Percentiles rank a stretch among this genome's conserved stretches.
Evolutionary conservation across 1,140 invertebrate species (phyloP).

Genomic region (Euura lappo): DNA sequence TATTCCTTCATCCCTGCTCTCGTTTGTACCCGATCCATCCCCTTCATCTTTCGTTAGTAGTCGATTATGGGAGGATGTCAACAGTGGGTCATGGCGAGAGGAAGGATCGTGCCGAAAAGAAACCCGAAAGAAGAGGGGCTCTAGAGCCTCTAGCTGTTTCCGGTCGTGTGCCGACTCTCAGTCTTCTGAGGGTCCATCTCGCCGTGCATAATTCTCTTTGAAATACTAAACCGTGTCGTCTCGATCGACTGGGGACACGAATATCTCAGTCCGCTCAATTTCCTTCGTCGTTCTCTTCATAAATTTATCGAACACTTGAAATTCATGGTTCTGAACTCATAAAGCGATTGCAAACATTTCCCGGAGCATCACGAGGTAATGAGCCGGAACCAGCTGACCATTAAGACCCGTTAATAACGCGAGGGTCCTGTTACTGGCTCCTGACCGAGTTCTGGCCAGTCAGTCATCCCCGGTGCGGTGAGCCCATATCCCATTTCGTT

Average conservation of each 20-base stretch:
- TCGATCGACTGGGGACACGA: neutral
- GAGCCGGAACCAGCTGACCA: neutral
- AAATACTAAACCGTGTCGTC: slow-evolving; percentile 3
- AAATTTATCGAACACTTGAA: neutral
- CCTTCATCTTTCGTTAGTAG: slow-evolving; percentile 1
- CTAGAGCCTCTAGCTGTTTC: neutral
- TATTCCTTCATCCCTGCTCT: neutral
- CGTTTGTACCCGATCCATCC: neutral
- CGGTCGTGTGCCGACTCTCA: neutral
- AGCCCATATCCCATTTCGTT: neutral
- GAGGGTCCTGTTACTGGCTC: neutral
- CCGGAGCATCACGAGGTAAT: neutral
- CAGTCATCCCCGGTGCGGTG: neutral
- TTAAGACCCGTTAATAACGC: slow-evolving; percentile 4
- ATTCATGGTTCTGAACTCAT: neutral
- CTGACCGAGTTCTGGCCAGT: neutral
- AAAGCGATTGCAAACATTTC: neutral
- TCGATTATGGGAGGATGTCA: neutral
- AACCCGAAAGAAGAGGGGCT: neutral
- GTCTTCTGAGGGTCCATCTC: too few relatives aligned
- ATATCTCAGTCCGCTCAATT: neutral
- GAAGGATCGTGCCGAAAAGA: neutral
- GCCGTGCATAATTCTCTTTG: neutral
- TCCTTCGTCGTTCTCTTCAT: neutral
- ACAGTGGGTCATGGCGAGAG: neutral